Base-by-base conservation (phyloP, 2,113 vertebrate species). In the Alligator mississippiensis region DNA sequence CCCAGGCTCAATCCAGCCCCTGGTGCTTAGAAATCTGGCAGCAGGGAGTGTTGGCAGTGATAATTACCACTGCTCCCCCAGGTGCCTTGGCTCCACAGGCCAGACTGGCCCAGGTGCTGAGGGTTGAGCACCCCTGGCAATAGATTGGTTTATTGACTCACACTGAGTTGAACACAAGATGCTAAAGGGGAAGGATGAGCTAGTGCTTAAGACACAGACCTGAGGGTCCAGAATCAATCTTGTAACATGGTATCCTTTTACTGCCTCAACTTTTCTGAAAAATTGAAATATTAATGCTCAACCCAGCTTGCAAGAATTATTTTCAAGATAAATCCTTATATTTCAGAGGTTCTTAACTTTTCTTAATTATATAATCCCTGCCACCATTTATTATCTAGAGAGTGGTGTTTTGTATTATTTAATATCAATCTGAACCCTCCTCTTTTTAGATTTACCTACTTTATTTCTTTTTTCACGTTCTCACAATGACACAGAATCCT, bases 401-500 rank as follows among this genome's bases (percentile, higher is more conserved):
- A 75, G 54, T 87, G 2, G 5, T 7, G 38, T 4, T 18, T 5
- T 12, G 89, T 77, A 11, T 80, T 88, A 24, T 74, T 92, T 80
- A 79, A 82, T 24, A 34, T 2, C 21, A 4, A 77, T 91, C 78
- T 87, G 27, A 38, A 72, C 61, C 76, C 68, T 89, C 38, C 82
- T 16, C 58, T 2, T 70, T 21, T 72, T 80, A 62, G 12, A 59
- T 22, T 25, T 88, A 22, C 12, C 13, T 62, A 62, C 81, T 85
- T 90, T 89, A 3, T 75, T 64, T 61, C 83, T 91, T 87, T 34
- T 4, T 85, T 64, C n/a, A 59, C 16, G 4, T 66, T 88, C 82
- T 82, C 47, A 91, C 76, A 30, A n/a, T 93, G 58, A 90, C 64
- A 89, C 78, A 59, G 87, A 91, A 85, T 68, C 68, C 55, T 25